Percentiles rank a stretch among this genome's conserved stretches.
phyloP scores from a whole-genome alignment of 2,888 invertebrate species.

The Spisula solida region DNA sequence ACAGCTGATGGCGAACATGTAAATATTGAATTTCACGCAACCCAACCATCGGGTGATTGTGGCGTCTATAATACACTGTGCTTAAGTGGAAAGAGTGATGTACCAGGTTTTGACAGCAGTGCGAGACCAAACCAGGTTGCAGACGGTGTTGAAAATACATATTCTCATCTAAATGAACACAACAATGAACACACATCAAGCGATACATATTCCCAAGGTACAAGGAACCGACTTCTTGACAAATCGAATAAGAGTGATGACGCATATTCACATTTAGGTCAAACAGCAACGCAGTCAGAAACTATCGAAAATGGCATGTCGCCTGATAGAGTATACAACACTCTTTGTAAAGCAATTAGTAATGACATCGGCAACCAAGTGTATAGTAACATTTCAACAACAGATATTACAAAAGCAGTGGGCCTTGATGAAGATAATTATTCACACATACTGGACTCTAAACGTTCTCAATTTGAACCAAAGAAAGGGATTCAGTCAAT shows the following conservation, averaged over 20 bases:
- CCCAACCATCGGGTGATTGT: not conserved
- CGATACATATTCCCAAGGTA: not conserved
- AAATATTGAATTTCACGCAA: not conserved
- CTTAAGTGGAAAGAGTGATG: not conserved
- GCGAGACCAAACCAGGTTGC: not conserved
- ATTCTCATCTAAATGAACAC: not conserved
- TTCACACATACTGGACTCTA: not conserved
- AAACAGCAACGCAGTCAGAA: not conserved
- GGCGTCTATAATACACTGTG: not conserved
- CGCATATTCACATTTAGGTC: not conserved
- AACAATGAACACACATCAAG: not conserved
- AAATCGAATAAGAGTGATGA: not conserved
- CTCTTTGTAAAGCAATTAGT: not conserved
- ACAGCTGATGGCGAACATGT: constrained; percentile 17
- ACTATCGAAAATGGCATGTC: not conserved
- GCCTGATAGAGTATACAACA: not conserved
- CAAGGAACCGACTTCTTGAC: not conserved
- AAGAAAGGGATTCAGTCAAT: not conserved
- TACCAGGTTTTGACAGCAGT: not conserved
- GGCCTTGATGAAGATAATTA: not conserved
- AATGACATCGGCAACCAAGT: not conserved
- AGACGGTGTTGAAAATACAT: not conserved
- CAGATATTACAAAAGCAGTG: not conserved
- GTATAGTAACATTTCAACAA: not conserved
- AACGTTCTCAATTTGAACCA: not conserved